Conservation (phyloP, 2,888 invertebrate genomes). For the Branchipolynoe longqiensis region DNA sequence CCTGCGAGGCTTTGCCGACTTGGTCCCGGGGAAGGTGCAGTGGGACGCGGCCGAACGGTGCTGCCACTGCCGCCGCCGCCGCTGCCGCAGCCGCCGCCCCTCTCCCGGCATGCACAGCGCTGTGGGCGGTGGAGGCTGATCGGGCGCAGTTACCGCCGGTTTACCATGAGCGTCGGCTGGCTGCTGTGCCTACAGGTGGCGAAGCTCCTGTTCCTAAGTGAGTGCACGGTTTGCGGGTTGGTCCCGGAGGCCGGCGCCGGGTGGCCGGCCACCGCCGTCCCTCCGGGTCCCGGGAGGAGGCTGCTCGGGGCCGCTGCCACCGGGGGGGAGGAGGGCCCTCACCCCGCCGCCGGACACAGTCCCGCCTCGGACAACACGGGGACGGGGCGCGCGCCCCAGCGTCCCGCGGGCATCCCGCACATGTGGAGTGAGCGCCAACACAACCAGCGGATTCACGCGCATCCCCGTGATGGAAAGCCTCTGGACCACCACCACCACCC, state of each 20-base stretch:
- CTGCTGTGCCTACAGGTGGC: background rate
- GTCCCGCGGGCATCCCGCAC: conserved; percentile 33
- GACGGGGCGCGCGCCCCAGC: background rate
- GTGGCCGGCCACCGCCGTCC: background rate
- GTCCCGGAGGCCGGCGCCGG: background rate
- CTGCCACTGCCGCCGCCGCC: too few relatives aligned
- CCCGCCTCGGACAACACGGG: background rate
- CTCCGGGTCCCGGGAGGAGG: conserved; percentile 1
- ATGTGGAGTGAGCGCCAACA: conserved; percentile 53
- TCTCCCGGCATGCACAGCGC: too few relatives aligned
- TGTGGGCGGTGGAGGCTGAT: too few relatives aligned
- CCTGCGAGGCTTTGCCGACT: too few relatives aligned
- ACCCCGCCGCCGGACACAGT: background rate
- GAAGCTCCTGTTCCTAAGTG: conserved; percentile 8
- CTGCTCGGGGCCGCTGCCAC: background rate
- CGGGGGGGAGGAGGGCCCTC: background rate
- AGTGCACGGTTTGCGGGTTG: conserved; percentile 17
- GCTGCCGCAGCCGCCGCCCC: too few relatives aligned
- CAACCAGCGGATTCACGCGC: background rate
- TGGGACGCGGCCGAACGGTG: too few relatives aligned
- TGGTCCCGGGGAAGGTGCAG: too few relatives aligned
- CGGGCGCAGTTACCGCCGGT: too few relatives aligned
- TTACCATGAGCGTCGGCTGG: conserved; percentile 8
- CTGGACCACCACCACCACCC: background rate
- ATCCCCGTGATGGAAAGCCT: background rate